phyloP scores from a whole-genome alignment of 2,113 vertebrate genomes.

The Nycticorax nycticorax region DNA sequence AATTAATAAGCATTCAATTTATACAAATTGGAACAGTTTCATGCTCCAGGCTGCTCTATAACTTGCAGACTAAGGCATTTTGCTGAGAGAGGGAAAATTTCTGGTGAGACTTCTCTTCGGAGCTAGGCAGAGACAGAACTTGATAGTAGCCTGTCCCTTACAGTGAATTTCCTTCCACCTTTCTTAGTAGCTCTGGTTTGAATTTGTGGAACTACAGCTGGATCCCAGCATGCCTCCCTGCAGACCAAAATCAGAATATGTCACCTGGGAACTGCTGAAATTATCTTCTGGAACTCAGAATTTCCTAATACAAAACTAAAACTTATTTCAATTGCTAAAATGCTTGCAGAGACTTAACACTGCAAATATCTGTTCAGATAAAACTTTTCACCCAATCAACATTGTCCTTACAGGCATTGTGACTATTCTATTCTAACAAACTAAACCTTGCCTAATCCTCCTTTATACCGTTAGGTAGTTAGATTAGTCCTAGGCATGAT shows the following conservation, averaged over 20 bases:
- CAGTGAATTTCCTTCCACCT: background rate
- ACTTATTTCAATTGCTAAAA: background rate
- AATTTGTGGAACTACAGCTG: background rate
- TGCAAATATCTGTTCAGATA: background rate
- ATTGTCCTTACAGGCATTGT: background rate
- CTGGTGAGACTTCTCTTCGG: background rate
- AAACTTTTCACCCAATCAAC: background rate
- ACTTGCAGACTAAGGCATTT: background rate
- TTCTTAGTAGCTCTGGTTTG: background rate
- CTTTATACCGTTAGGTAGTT: background rate
- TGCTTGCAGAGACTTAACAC: background rate
- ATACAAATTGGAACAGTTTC: background rate
- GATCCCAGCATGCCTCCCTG: rapidly evolving
- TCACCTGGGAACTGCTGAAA: background rate
- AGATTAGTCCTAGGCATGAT: background rate
- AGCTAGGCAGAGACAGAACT: background rate
- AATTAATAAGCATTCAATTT: conserved; percentile 10
- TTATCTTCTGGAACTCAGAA: background rate
- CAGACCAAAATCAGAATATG: background rate
- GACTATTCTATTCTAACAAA: background rate
- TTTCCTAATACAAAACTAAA: background rate
- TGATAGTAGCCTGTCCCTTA: background rate
- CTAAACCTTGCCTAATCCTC: background rate
- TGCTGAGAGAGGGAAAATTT: background rate
- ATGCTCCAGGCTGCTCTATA: background rate